Evolutionary conservation across 2,888 invertebrate genomes (phyloP).

Genomic region (Mythimna impura): DNA sequence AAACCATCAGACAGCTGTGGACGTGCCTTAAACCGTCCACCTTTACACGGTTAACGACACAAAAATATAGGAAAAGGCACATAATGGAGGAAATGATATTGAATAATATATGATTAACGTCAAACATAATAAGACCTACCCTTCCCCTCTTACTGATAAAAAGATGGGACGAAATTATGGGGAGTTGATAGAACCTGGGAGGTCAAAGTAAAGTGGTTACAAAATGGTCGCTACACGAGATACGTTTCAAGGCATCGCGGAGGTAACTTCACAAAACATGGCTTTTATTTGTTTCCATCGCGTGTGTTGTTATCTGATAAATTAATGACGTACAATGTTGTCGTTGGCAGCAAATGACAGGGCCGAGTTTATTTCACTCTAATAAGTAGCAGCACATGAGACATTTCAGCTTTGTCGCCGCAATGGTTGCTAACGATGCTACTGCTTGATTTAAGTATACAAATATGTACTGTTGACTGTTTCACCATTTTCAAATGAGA

Average conservation of each 20-base stretch:
- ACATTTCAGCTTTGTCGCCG: background rate
- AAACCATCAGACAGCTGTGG: constrained; percentile 29
- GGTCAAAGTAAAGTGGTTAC: constrained; percentile 43
- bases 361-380: background rate
- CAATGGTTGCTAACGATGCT: background rate
- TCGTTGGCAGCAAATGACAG: constrained; percentile 14
- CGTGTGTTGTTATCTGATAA: constrained; percentile 55
- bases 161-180: background rate
- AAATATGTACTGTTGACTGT: background rate
- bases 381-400: too few relatives aligned
- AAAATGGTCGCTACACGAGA: constrained; percentile 32
- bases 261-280: constrained; percentile 58
- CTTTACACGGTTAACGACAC: constrained; percentile 43
- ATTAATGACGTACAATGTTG: constrained; percentile 42
- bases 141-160: background rate
- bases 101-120: constrained; percentile 65
- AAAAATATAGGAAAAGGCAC: constrained; percentile 52
- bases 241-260: constrained; percentile 38
- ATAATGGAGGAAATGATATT: constrained; percentile 56
- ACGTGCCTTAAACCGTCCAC: constrained; percentile 37
- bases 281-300: constrained; percentile 63
- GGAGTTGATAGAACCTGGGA: constrained; percentile 29
- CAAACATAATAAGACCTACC: constrained; percentile 41
- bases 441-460: background rate
- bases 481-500: background rate